phyloP scores from a whole-genome alignment of 2,113 vertebrate genomes.

The Hyaena hyaena region DNA sequence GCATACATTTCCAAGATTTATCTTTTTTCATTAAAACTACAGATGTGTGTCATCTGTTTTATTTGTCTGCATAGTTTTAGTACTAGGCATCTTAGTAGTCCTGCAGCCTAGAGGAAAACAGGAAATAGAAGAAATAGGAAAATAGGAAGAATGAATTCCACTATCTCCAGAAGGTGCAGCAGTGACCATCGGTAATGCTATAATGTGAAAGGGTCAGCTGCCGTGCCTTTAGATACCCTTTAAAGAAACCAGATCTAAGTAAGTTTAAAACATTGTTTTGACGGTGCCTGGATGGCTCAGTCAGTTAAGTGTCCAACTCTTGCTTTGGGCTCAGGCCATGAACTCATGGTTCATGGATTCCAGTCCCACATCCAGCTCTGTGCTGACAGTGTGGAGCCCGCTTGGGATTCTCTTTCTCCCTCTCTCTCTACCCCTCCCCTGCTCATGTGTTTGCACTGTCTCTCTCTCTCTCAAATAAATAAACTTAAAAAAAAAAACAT shows the following conservation, averaged over 20 bases:
- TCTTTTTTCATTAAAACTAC: slow-evolving; percentile 38
- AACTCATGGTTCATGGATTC: too few relatives aligned
- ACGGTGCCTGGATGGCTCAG: too few relatives aligned
- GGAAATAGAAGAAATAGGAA: slow-evolving; percentile 14
- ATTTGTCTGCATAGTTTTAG: slow-evolving; percentile 4
- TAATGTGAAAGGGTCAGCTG: background rate
- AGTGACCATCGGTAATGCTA: background rate
- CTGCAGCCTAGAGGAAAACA: slow-evolving; percentile 44
- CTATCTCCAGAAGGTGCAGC: background rate
- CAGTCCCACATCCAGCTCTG: too few relatives aligned
- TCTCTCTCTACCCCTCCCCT: too few relatives aligned
- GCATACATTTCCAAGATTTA: background rate
- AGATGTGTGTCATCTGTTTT: slow-evolving; percentile 34
- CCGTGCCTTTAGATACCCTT: background rate
- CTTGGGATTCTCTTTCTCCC: too few relatives aligned
- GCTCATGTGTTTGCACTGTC: too few relatives aligned
- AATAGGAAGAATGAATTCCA: background rate
- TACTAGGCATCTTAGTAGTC: background rate
- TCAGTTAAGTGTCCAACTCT: too few relatives aligned
- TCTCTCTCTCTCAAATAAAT: too few relatives aligned
- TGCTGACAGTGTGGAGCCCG: too few relatives aligned
- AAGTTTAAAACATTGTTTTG: background rate
- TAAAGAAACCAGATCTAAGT: background rate
- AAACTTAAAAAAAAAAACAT: too few relatives aligned
- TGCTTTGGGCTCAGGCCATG: too few relatives aligned